Conservation (phyloP, 1,140 invertebrate genomes). For the Plodia interpunctella region DNA sequence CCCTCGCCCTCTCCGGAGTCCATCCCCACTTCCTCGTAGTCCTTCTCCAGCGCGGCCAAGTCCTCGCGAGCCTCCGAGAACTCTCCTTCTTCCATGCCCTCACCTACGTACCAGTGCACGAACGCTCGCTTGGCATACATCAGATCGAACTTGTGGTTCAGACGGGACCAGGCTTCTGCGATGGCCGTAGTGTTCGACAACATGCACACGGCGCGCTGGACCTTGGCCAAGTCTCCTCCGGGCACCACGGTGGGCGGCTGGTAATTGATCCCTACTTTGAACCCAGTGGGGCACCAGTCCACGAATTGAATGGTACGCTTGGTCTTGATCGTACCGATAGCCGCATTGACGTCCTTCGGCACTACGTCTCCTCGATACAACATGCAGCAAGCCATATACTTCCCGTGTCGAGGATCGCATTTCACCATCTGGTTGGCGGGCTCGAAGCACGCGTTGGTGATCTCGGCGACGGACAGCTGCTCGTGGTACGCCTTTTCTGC, state of each 20-base stretch:
- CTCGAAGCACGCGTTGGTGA: constrained; percentile 93
- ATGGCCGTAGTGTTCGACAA: constrained; percentile 92
- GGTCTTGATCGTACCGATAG: constrained; percentile 90
- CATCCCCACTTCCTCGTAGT: constrained; percentile 89
- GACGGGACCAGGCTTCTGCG: constrained; percentile 86
- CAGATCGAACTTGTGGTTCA: constrained; percentile 90
- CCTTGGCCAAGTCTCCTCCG: constrained; percentile 88
- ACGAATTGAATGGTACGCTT: constrained; percentile 92
- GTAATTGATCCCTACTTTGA: constrained; percentile 87
- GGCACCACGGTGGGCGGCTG: constrained; percentile 89
- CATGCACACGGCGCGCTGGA: constrained; percentile 90
- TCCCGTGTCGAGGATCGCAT: constrained; percentile 91
- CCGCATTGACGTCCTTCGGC: constrained; percentile 91
- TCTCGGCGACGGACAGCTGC: constrained; percentile 88
- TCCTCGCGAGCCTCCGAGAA: constrained; percentile 93
- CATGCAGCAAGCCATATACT: constrained; percentile 94
- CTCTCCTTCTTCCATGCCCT: constrained; percentile 92
- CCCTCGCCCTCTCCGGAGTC: constrained; percentile 85
- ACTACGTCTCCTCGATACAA: constrained; percentile 84
- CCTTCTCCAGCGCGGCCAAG: constrained; percentile 89
- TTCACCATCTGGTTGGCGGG: constrained; percentile 94
- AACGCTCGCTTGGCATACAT: constrained; percentile 80
- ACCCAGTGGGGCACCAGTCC: constrained; percentile 94
- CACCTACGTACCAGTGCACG: constrained; percentile 91
- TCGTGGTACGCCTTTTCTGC: constrained; percentile 92